Evolutionary conservation across 2,888 invertebrate genomes (phyloP), one percentile per base, ranked within the genome.

Genomic region (Periphyllus acericola): DNA sequence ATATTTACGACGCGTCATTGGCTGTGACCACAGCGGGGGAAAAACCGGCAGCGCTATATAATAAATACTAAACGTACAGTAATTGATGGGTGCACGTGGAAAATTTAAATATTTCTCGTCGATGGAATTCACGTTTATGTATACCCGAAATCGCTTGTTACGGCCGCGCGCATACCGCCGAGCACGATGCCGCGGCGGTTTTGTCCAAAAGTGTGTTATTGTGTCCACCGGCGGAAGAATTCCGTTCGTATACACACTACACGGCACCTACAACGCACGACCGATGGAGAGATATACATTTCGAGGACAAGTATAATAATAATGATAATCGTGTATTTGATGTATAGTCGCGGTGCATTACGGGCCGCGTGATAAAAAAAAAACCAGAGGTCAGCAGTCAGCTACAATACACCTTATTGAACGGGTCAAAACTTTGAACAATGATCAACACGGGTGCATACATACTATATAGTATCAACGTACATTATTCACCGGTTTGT

Each of bases 61-160:
- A 72, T 21, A 34, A n/a, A n/a, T n/a, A 32, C 21, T 72, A 72
- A 36, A 9, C 14, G 60, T 40, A 87, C 40, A 79, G 78, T 85
- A 85, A 85, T 85, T 85, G 85, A 79, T 71, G 52, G 85, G 79
- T 79, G 52, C 78, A n/a, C 34, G 71, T 71, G 71, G 52, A 78
- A 79, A 79, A 85, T 85, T 79, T 79, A 21, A 85, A 79, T 85
- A 79, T 79, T 85, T 79, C n/a, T 79, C 55, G 74, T 83, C 19
- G 40, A 81, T 40, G 36, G n/a, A 81, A 71, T 68, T 81, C 68
- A 46, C 36, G 72, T 36, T 71, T 34, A 60, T 3, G n/a, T n/a
- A 46, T 46, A 29, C 25, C 60, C 36, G 34, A 60, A 80, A 80
- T 52, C 78, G 29, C 52, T 68, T 52, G 52, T 78, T 40, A 75